Evolutionary conservation across 2,113 vertebrate genomes (phyloP).

Genomic region (Pholis gunnellus): DNA sequence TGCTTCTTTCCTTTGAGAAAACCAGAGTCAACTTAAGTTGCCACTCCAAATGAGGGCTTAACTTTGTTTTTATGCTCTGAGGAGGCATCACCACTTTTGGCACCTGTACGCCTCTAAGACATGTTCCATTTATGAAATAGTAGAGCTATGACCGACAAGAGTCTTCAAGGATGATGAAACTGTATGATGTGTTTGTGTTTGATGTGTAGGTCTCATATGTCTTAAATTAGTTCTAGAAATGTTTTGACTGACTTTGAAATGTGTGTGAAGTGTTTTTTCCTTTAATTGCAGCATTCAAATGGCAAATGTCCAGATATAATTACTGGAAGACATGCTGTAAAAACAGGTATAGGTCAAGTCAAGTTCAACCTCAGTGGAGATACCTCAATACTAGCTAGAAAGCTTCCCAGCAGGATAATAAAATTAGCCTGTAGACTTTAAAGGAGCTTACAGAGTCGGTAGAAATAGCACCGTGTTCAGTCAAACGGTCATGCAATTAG

Average conservation of each 20-base stretch:
- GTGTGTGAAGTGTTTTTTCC: background rate
- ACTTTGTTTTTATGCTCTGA: background rate
- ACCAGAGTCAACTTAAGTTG: background rate
- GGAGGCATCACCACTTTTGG: background rate
- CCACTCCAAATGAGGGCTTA: background rate
- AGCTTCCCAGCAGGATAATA: slow-evolving; percentile 8
- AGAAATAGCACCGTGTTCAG: slow-evolving; percentile 61
- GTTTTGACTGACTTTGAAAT: background rate
- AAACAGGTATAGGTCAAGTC: background rate
- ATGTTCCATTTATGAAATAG: background rate
- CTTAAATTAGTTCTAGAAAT: background rate
- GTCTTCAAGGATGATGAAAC: background rate
- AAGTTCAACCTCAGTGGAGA: slow-evolving; percentile 21
- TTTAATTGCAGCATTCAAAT: background rate
- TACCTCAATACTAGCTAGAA: slow-evolving; percentile 1
- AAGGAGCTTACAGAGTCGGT: slow-evolving; percentile 69
- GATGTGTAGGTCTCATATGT: background rate
- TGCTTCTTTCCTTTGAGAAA: background rate
- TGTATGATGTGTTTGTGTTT: background rate
- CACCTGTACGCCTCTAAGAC: background rate
- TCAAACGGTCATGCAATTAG: slow-evolving; percentile 39
- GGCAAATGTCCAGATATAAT: background rate
- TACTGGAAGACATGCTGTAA: background rate
- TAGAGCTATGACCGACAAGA: background rate
- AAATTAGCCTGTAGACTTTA: slow-evolving; percentile 56